phyloP scores from a whole-genome alignment of 2,113 vertebrate genomes.

The Carollia perspicillata region DNA sequence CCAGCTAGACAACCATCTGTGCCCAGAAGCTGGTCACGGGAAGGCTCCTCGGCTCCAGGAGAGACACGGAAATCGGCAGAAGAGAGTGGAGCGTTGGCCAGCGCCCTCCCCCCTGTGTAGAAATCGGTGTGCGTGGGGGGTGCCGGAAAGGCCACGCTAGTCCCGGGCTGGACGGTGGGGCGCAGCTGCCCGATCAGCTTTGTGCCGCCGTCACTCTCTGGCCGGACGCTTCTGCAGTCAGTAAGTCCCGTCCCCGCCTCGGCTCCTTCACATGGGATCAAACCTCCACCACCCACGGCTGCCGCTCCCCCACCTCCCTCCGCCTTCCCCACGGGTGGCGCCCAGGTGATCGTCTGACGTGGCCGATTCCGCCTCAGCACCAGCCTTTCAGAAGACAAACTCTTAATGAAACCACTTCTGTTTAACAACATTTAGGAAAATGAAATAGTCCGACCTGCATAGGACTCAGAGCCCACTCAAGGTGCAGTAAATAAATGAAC shows the following conservation, averaged over 20 bases:
- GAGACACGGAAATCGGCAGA: too few relatives aligned
- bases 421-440: neutral
- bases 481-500: too few relatives aligned
- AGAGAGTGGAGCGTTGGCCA: neutral
- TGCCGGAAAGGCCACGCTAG: accelerated
- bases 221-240: too few relatives aligned
- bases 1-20: accelerated
- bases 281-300: accelerated
- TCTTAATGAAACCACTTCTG: neutral
- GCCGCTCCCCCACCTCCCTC: too few relatives aligned
- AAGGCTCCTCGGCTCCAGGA: neutral
- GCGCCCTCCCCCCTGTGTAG: accelerated
- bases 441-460: neutral
- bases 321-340: accelerated
- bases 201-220: too few relatives aligned
- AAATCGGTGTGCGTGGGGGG: accelerated
- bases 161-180: neutral
- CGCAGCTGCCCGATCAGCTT: too few relatives aligned
- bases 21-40: neutral
- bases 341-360: accelerated
- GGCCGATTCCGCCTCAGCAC: too few relatives aligned
- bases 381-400: neutral
- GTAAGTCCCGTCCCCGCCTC: too few relatives aligned
- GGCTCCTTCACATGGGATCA: accelerated
- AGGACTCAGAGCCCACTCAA: neutral